Conservation (phyloP, 2,888 invertebrate genomes). For the Ennomos erosarius region DNA sequence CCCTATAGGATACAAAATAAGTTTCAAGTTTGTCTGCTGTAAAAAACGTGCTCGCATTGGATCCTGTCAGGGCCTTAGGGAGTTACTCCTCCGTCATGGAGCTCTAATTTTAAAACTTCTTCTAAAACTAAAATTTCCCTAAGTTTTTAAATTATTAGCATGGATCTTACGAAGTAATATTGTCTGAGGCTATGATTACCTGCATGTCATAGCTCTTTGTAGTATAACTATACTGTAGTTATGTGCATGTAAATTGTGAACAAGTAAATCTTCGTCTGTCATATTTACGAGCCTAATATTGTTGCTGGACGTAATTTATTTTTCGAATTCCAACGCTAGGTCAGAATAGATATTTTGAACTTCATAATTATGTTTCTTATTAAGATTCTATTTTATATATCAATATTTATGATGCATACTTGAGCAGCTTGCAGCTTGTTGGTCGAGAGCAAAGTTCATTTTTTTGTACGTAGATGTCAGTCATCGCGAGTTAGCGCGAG, state of each 20-base stretch:
- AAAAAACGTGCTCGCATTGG: no score
- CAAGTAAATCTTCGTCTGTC: conserved; percentile 47
- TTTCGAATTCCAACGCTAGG: conserved; percentile 45
- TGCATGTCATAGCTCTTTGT: no score
- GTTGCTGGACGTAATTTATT: conserved; percentile 60
- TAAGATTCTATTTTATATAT: conserved; percentile 1
- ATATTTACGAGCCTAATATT: conserved; percentile 46
- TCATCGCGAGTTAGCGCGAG: conserved; percentile 46
- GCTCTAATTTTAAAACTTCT: no score
- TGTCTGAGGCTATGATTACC: no score
- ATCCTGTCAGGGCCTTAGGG: no score
- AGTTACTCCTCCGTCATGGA: neutral
- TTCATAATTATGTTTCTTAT: conserved; percentile 28
- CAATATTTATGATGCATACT: conserved; percentile 7
- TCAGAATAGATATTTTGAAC: conserved; percentile 49
- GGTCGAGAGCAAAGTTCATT: conserved; percentile 43
- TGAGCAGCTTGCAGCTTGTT: no score
- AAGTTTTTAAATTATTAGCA: no score
- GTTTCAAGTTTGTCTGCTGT: no score
- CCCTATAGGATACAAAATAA: no score
- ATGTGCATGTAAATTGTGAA: conserved; percentile 56
- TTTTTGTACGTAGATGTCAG: conserved; percentile 37
- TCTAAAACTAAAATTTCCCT: neutral
- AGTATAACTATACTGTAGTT: conserved; percentile 40
- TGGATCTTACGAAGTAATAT: no score